These are phyloP conservation scores for Catalaphyllia jardinei DNA, from an alignment of 64 coral and sea anemone species.

Conservation along the genomic window DNA sequence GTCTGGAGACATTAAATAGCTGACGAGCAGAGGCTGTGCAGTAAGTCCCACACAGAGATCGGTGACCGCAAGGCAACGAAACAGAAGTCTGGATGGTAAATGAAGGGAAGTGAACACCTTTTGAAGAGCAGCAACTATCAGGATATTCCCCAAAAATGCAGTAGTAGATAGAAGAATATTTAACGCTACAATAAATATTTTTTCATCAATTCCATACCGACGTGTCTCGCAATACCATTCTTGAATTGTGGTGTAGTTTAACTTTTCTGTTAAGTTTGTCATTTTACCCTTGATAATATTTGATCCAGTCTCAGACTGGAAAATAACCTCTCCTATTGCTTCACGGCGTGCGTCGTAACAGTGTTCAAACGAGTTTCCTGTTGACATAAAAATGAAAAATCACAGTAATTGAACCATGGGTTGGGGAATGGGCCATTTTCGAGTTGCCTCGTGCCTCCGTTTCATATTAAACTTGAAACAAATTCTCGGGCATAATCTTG, in stretches of 20 bases:
- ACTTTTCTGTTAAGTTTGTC: not conserved
- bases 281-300: not conserved
- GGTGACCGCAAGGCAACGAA: not conserved
- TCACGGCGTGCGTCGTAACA: no score
- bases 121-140: not conserved
- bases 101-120: not conserved
- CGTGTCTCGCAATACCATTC: not conserved
- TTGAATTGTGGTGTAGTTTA: not conserved
- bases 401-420: no score
- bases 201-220: not conserved
- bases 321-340: no score
- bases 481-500: no score
- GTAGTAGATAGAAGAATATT: not conserved
- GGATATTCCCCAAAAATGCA: not conserved
- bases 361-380: no score
- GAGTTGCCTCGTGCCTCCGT: no score
- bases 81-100: not conserved
- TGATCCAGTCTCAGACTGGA: no score
- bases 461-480: no score
- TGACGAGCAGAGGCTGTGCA: not conserved
- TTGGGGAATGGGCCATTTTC: no score
- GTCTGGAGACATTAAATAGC: not conserved
- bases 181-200: not conserved
- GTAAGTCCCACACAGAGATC: not conserved
- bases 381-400: no score